Evolutionary conservation across 2,113 vertebrate genomes (phyloP), one percentile per base, ranked within the genome.

Genomic region (Baryphthengus martii): DNA sequence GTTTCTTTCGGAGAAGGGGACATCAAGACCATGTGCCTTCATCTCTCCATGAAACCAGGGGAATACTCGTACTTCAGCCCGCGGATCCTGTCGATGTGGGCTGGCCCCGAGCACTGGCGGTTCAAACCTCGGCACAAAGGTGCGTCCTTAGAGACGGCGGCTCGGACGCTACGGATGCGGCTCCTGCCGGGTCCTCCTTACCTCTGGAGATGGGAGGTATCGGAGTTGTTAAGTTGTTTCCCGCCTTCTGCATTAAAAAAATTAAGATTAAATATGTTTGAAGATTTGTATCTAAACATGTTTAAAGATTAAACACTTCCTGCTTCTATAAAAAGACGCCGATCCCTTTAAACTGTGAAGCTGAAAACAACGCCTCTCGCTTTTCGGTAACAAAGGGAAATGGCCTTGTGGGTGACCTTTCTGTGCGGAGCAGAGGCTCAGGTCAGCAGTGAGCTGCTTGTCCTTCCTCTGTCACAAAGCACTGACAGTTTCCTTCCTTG

Each of bases 31-130:
- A 98, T 99, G 98, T 99, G 99, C 93, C 98, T 98, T 50, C 98
- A 99, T 83, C 96, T 99, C 47, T 99, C 99, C 28, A 97, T 98
- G 95, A 97, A 99, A 35, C 99, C 99, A 45, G 98, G 99, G 66
- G 99, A 99, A 81, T 99, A 99, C 67, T 99, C 99, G 14, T 99
- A 99, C 97, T 99, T 99, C 97, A 99, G 99, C 94, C 99, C 99
- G 31, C 98, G 98, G 28, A 99, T 98, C 8, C 99, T 99, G 98
- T 98, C 98, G 2, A 98, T 99, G 61, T 99, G 99, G 99, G 99
- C 99, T 3, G 99, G 99, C 52, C 99, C 99, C 0, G 98, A 99
- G 25, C 99, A 99, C 98, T 99, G 99, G 99, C 98, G 98, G 45
- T 99, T 99, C 97, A 98, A 98, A 87, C 99, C 99, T 12, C 98